phyloP scores from a whole-genome alignment of 2,888 invertebrate species.

The Tortricodes alternella region DNA sequence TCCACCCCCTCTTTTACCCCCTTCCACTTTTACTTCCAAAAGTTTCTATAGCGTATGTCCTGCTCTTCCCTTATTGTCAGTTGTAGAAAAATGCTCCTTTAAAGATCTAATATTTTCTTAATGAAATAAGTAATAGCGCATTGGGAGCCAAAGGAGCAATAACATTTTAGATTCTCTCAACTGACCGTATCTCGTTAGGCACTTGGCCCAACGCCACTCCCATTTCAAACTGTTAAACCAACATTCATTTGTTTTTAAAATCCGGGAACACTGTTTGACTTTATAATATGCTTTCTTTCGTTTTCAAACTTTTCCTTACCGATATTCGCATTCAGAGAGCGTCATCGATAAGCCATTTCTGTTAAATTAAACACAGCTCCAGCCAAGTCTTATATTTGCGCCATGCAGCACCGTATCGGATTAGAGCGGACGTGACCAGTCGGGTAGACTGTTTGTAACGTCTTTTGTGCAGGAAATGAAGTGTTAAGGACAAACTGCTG shows the following conservation, averaged over 20 bases:
- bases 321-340: not conserved
- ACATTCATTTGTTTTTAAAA: not conserved
- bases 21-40: too few species aligned
- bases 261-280: too few species aligned
- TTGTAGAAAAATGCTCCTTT: too few species aligned
- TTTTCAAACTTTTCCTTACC: not conserved
- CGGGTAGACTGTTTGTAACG: not conserved
- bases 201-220: too few species aligned
- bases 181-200: too few species aligned
- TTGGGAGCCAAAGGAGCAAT: too few species aligned
- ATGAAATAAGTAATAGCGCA: too few species aligned
- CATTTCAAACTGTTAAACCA: not conserved
- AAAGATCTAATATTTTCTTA: too few species aligned
- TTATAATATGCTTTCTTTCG: not conserved
- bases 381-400: conserved; percentile 20
- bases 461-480: not conserved
- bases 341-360: conserved; percentile 15
- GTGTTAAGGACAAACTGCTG: not conserved
- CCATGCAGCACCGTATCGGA: conserved; percentile 18
- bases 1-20: too few species aligned
- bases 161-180: too few species aligned
- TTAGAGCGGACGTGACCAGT: conserved; percentile 14
- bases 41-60: too few species aligned
- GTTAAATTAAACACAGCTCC: conserved; percentile 10
- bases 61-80: too few species aligned